phyloP scores from a whole-genome alignment of 2,113 vertebrate species.

The Laticauda colubrina region DNA sequence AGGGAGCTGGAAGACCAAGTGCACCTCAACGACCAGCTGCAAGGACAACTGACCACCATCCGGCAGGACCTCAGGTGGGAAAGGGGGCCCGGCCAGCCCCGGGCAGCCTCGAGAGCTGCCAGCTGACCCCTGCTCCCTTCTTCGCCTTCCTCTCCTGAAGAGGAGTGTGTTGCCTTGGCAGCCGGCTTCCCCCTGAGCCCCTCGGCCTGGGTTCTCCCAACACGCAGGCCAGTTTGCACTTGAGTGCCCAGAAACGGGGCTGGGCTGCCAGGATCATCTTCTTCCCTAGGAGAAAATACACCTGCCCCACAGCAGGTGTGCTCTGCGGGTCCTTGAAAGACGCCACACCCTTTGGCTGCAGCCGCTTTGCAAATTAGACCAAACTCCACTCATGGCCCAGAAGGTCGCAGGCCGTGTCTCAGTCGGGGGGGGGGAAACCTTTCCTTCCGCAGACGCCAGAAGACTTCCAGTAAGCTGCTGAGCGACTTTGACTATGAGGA shows the following conservation, averaged over 20 bases:
- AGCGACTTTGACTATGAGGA: constrained; percentile 75
- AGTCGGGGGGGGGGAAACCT: too few relatives aligned
- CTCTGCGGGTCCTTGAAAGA: background rate
- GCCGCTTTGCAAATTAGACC: background rate
- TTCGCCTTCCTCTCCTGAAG: background rate
- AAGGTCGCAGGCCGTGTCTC: background rate
- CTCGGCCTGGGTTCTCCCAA: background rate
- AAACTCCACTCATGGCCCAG: background rate
- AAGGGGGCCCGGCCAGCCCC: background rate
- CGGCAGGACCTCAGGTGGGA: constrained; percentile 85
- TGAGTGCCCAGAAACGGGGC: background rate
- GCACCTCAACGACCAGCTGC: constrained; percentile 89
- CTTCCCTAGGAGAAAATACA: background rate
- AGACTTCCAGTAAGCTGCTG: constrained; percentile 77
- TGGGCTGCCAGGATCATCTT: background rate
- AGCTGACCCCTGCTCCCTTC: background rate
- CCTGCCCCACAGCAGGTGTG: background rate
- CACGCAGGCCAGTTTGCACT: too few relatives aligned
- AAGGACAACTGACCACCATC: constrained; percentile 84
- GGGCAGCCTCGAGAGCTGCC: background rate
- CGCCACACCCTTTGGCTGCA: background rate
- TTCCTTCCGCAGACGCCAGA: constrained; percentile 82
- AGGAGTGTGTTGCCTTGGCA: background rate
- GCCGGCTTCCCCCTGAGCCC: background rate
- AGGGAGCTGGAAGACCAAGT: constrained; percentile 93